Percentiles rank a stretch among this genome's conserved stretches.
phyloP scores from a whole-genome alignment of 2,888 invertebrate species.

The Prenolepis imparis region DNA sequence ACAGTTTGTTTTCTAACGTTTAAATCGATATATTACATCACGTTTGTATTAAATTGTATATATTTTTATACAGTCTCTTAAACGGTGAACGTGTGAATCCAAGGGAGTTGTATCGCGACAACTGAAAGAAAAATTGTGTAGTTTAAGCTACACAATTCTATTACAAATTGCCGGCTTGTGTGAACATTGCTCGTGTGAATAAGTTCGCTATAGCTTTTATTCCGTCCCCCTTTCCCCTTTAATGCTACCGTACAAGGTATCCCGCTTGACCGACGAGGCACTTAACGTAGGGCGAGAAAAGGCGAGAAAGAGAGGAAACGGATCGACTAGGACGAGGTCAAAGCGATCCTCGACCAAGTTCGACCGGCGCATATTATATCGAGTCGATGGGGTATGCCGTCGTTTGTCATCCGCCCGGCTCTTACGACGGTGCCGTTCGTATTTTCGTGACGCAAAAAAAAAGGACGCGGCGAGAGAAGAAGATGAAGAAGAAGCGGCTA shows the following conservation, averaged over 20 bases:
- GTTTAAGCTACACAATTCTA: constrained; percentile 18
- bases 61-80: too few relatives aligned
- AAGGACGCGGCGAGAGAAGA: constrained; percentile 23
- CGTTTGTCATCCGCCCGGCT: constrained; percentile 78
- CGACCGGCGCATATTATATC: constrained; percentile 71
- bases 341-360: constrained; percentile 66
- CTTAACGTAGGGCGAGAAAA: background rate
- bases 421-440: constrained; percentile 73
- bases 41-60: too few relatives aligned
- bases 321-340: constrained; percentile 46
- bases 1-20: background rate
- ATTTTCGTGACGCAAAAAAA: constrained; percentile 73
- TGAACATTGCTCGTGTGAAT: constrained; percentile 38
- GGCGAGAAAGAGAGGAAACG: constrained; percentile 43
- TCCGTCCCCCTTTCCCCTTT: constrained; percentile 35
- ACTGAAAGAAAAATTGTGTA: background rate
- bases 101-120: background rate
- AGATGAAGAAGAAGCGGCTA: constrained; percentile 43
- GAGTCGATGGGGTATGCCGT: constrained; percentile 73
- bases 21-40: background rate
- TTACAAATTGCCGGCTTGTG: constrained; percentile 40
- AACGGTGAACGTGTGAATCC: background rate
- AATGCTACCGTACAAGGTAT: constrained; percentile 61
- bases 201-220: constrained; percentile 33
- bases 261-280: constrained; percentile 38